phyloP scores from a whole-genome alignment of 2,797 vertebrate species.

The Oryzias dopingdopingensis region DNA sequence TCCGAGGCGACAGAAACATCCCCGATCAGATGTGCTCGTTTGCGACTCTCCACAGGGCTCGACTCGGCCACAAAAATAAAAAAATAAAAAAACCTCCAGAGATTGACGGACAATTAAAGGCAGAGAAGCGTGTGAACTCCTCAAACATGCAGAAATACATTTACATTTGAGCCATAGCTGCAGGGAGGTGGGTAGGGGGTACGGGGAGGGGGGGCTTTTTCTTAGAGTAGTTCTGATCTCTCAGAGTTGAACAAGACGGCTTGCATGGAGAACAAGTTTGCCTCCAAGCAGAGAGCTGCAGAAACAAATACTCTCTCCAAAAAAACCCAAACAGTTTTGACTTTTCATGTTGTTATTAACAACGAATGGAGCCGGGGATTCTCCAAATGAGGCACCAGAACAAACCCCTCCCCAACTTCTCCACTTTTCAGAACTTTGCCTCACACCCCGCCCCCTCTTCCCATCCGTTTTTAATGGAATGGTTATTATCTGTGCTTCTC shows the following conservation, averaged over 20 bases:
- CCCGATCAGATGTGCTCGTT: slow-evolving; percentile 55
- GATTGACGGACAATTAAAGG: slow-evolving; percentile 71
- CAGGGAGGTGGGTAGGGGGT: too few relatives aligned
- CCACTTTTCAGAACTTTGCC: too few relatives aligned
- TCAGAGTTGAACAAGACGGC: slow-evolving; percentile 48
- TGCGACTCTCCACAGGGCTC: slow-evolving; percentile 32
- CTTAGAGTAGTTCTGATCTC: slow-evolving; percentile 61
- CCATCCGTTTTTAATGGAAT: too few relatives aligned
- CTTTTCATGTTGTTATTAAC: slow-evolving; percentile 71
- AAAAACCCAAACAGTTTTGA: slow-evolving; percentile 66
- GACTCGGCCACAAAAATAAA: neutral
- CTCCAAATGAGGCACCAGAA: slow-evolving; percentile 55
- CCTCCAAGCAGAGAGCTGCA: slow-evolving; percentile 51
- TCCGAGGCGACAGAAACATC: slow-evolving; percentile 42
- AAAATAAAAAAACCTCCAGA: slow-evolving; percentile 37
- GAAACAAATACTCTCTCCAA: slow-evolving; percentile 69
- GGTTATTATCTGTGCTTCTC: too few relatives aligned
- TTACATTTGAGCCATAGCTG: too few relatives aligned
- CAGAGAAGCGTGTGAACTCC: slow-evolving; percentile 57
- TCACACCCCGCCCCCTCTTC: too few relatives aligned
- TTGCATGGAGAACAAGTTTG: slow-evolving; percentile 41
- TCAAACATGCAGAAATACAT: slow-evolving; percentile 62
- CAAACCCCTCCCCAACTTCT: neutral
- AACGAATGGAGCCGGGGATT: slow-evolving; percentile 50
- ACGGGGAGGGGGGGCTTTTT: slow-evolving; percentile 1